phyloP scores from a whole-genome alignment of 2,113 vertebrate genomes.

The Picathartes gymnocephalus region DNA sequence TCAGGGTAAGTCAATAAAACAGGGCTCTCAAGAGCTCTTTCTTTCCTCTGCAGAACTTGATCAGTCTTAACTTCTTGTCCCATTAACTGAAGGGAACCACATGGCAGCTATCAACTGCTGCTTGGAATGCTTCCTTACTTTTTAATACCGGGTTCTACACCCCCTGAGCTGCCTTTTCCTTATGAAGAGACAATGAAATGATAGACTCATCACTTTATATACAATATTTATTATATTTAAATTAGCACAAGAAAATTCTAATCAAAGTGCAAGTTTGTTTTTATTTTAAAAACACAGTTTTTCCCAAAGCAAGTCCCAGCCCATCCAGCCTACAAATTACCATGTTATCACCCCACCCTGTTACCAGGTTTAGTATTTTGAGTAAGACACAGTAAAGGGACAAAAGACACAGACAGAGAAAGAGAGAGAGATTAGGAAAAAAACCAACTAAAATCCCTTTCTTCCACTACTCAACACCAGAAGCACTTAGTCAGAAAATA shows the following conservation, averaged over 20 bases:
- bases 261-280: not conserved
- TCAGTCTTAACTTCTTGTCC: not conserved
- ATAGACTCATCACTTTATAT: not conserved
- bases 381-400: not conserved
- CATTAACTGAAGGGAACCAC: not conserved
- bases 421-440: accelerated
- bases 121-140: not conserved
- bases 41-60: not conserved
- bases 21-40: not conserved
- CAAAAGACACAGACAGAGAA: not conserved
- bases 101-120: not conserved
- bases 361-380: not conserved
- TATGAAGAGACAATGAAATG: not conserved
- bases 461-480: not conserved
- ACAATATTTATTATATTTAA: slow-evolving; percentile 13
- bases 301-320: not conserved
- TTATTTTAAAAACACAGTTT: not conserved
- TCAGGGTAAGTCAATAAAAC: not conserved
- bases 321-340: not conserved
- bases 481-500: not conserved
- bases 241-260: not conserved
- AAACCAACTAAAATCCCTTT: not conserved
- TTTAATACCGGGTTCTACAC: not conserved
- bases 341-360: not conserved
- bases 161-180: not conserved